These are phyloP conservation scores for Nematostella vectensis DNA, from an alignment of 92 coral and sea anemone genomes.

Conservation along the genomic window DNA sequence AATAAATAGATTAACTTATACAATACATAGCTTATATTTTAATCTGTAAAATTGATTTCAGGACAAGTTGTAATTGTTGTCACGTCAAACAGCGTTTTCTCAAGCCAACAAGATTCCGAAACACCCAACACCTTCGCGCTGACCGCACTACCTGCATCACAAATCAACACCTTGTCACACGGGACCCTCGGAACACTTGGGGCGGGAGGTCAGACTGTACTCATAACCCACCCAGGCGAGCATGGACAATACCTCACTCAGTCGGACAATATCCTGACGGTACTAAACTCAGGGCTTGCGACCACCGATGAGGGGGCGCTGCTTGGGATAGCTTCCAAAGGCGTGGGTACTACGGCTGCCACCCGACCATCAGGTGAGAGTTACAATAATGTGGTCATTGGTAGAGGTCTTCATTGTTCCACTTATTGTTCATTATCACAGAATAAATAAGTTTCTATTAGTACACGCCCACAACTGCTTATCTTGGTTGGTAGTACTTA, in stretches of 20 bases:
- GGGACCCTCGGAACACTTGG: conserved; percentile 47
- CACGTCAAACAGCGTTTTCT: conserved; percentile 70
- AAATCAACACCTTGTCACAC: conserved; percentile 56
- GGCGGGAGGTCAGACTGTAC: conserved; percentile 61
- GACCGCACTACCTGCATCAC: conserved; percentile 66
- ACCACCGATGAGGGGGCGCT: conserved; percentile 29
- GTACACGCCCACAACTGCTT: too few relatives aligned
- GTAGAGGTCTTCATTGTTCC: background rate
- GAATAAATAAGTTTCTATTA: too few relatives aligned
- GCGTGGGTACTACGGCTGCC: conserved; percentile 20
- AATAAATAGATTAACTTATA: too few relatives aligned
- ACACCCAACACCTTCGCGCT: conserved; percentile 66
- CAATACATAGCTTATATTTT: too few relatives aligned
- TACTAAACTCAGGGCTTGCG: conserved; percentile 53
- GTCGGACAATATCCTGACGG: conserved; percentile 59
- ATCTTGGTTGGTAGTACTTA: too few relatives aligned
- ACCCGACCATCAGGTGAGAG: conserved; percentile 26
- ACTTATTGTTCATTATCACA: too few relatives aligned
- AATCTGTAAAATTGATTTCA: too few relatives aligned
- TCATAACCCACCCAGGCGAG: conserved; percentile 56
- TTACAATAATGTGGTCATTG: background rate
- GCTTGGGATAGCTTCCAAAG: conserved; percentile 21
- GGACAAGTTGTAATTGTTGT: conserved; percentile 91
- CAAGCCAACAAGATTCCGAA: conserved; percentile 58
- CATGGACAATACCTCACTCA: conserved; percentile 37